Percentiles rank a stretch among this genome's conserved stretches.
Evolutionary conservation across 2,888 invertebrate species (phyloP).

Genomic region (Pyralis farinalis): DNA sequence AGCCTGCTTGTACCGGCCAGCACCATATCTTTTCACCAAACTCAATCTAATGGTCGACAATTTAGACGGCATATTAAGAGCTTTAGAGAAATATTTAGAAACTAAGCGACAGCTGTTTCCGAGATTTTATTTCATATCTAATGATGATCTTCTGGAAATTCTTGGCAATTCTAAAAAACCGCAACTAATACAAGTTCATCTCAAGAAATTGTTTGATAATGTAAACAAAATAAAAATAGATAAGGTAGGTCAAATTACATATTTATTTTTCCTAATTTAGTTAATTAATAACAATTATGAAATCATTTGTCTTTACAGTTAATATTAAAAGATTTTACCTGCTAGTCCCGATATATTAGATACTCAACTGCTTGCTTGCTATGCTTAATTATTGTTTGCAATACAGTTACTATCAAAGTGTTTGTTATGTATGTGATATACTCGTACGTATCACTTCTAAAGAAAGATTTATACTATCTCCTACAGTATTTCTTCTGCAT

Average conservation of each 20-base stretch:
- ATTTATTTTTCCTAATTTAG: no score
- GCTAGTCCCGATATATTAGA: no score
- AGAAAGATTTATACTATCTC: no score
- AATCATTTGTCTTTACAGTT: no score
- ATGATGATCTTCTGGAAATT: slow-evolving; percentile 88
- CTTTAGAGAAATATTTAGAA: slow-evolving; percentile 92
- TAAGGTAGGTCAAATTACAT: slow-evolving; percentile 81
- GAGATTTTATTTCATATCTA: slow-evolving; percentile 84
- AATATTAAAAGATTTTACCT: no score
- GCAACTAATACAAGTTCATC: slow-evolving; percentile 90
- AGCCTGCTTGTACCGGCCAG: slow-evolving; percentile 82
- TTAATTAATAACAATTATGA: no score
- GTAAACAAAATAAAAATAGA: slow-evolving; percentile 86
- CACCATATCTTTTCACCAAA: slow-evolving; percentile 83
- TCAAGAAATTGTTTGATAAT: slow-evolving; percentile 95
- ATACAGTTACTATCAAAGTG: no score
- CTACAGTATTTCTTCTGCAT: no score
- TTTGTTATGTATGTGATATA: no score
- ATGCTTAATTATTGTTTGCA: no score
- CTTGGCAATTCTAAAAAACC: slow-evolving; percentile 93
- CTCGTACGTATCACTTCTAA: no score
- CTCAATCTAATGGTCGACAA: slow-evolving; percentile 87
- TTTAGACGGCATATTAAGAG: slow-evolving; percentile 90
- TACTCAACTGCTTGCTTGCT: no score
- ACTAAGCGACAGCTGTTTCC: slow-evolving; percentile 94